Percentiles rank a stretch among this genome's conserved stretches.
These are phyloP conservation scores for Formicarius rufipectus DNA, from an alignment of 2,113 vertebrate genomes.

Conservation along the genomic window DNA sequence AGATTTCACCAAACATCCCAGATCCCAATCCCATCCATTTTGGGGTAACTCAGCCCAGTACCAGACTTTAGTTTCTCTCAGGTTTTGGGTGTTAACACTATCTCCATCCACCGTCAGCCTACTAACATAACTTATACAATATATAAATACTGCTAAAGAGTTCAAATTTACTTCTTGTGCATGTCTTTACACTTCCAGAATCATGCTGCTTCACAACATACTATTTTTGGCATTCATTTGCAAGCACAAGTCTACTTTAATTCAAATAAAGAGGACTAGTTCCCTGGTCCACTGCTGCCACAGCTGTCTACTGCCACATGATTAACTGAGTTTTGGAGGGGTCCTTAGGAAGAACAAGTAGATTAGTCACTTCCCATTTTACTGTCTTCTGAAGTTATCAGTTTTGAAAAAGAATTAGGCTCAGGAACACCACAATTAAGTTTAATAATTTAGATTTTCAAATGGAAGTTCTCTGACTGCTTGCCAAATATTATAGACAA, in stretches of 20 bases:
- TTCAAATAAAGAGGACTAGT: not conserved
- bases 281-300: not conserved
- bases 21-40: not conserved
- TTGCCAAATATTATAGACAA: not conserved
- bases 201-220: not conserved
- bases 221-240: not conserved
- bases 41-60: not conserved
- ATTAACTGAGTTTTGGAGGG: not conserved
- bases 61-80: not conserved
- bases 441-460: not conserved
- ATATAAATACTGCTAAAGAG: not conserved
- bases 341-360: not conserved
- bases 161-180: not conserved
- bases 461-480: not conserved
- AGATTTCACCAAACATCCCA: not conserved
- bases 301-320: not conserved
- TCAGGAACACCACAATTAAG: not conserved
- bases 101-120: not conserved
- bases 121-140: not conserved
- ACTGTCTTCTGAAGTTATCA: not conserved
- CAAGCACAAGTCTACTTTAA: not conserved
- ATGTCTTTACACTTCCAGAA: not conserved
- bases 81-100: not conserved
- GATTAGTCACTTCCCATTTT: not conserved
- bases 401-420: not conserved